Base-by-base conservation (phyloP, 2,113 vertebrate species). In the Bombycilla garrulus region DNA sequence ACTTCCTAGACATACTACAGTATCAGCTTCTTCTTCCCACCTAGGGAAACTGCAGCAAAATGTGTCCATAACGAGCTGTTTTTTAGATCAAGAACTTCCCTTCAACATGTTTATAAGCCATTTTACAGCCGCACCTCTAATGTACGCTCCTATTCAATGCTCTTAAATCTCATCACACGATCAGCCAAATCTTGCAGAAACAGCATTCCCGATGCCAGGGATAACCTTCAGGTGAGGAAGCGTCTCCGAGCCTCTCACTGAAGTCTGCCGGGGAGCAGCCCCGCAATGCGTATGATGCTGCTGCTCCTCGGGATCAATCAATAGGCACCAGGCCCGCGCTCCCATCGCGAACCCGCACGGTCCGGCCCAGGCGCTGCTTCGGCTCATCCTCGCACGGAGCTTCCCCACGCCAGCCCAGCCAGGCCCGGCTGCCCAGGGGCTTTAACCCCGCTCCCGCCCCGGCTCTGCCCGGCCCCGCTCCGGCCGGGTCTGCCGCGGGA, bases 201-300 rank as follows among this genome's bases (percentile, higher is more conserved):
- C 3, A 14, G 73, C 90, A 45, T 3, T 57, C 89, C 24, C 61
- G 11, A 26, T 26, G 38, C 77, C 19, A 42, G 56, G 73, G 76
- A 84, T 96, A 94, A 93, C 95, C 95, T 95, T 96, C 95, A 86
- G 77, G 93, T 84, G 48, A 48, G 93, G 94, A 67, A 84, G 56
- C 51, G 44, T 54, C 83, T 45, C 83, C 54, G 83, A 91, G 81
- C 64, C 95, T 89, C 86, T 61, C 36, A 42, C 24, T 51, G 96
- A 92, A 91, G 96, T 38, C 90, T 80, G 94, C 95, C 96, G 90
- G 77, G 96, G 93, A 97, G 83, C 80, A 82, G 96, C 98, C 98
- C 99, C 98, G 99, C 99, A 99, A 98, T 99, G 99, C 98, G 99
- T 98, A 98, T 97, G 97, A 94, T 91, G 92, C 60, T 58, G 88